A percentile compares a stretch with the other conserved stretches of the same genome.
These are phyloP conservation scores for Ptychoptera albimana DNA, from an alignment of 2,888 invertebrate species.

Conservation along the genomic window DNA sequence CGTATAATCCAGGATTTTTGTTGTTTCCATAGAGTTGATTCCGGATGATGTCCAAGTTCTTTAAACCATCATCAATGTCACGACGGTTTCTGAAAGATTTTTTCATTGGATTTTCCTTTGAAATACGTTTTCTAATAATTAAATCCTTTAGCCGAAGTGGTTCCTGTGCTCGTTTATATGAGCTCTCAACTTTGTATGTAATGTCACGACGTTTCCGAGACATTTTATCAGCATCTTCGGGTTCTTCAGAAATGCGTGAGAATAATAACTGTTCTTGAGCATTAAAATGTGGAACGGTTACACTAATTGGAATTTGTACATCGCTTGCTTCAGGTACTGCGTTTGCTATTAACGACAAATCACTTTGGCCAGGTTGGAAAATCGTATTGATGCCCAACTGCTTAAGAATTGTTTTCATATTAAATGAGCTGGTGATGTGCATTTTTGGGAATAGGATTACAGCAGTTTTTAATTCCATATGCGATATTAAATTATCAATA, in stretches of 20 bases:
- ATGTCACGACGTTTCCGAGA: slow-evolving; percentile 12
- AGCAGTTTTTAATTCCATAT: slow-evolving; percentile 26
- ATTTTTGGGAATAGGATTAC: slow-evolving; percentile 53
- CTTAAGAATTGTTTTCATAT: slow-evolving; percentile 37
- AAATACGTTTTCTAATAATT: slow-evolving; percentile 17
- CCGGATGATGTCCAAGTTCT: slow-evolving; percentile 8
- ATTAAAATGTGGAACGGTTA: neutral
- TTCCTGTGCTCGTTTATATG: slow-evolving; percentile 7
- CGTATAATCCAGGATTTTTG: slow-evolving; percentile 35
- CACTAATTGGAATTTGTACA: neutral
- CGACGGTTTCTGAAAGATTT: slow-evolving; percentile 12
- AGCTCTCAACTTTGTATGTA: slow-evolving; percentile 16
- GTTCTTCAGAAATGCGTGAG: slow-evolving; percentile 9
- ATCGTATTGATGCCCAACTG: slow-evolving; percentile 43
- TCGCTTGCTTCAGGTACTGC: slow-evolving; percentile 17
- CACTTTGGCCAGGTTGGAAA: slow-evolving; percentile 42
- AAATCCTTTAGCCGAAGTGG: slow-evolving; percentile 16
- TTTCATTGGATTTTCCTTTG: slow-evolving; percentile 16
- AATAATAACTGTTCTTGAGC: slow-evolving; percentile 12
- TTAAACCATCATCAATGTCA: slow-evolving; percentile 6
- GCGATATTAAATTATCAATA: slow-evolving; percentile 26
- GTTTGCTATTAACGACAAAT: slow-evolving; percentile 47
- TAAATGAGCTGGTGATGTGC: slow-evolving; percentile 43
- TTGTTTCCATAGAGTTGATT: slow-evolving; percentile 5
- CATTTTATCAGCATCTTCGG: slow-evolving; percentile 2